These are phyloP conservation scores for Pectinophora gossypiella DNA, from an alignment of 1,140 invertebrate genomes.

Conservation along the genomic window DNA sequence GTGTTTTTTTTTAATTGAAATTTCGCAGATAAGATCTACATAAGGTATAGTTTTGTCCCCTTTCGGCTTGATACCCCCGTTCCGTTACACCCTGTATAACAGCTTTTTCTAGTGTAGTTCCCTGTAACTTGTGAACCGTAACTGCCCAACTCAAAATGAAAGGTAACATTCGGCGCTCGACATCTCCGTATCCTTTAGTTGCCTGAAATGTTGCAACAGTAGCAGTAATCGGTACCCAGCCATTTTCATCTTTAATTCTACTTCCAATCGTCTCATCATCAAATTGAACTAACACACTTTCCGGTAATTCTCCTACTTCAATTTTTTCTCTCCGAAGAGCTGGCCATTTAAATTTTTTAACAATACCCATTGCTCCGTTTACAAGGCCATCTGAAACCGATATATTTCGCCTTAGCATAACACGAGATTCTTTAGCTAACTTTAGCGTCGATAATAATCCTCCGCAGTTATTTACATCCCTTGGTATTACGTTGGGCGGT, in stretches of 20 bases:
- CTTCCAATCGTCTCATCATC: constrained; percentile 23
- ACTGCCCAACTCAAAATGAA: constrained; percentile 48
- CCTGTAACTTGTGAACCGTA: constrained; percentile 53
- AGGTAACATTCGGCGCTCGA: constrained; percentile 46
- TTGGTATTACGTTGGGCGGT: constrained; percentile 17
- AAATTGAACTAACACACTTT: constrained; percentile 22
- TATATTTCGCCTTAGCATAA: constrained; percentile 25
- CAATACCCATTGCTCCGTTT: constrained; percentile 28
- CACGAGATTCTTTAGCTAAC: constrained; percentile 15
- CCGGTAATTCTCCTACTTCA: constrained; percentile 23
- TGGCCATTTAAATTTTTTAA: constrained; percentile 26
- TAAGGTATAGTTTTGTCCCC: too few species aligned
- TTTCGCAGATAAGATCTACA: too few species aligned
- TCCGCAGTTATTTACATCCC: constrained; percentile 21
- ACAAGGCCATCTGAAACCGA: constrained; percentile 23
- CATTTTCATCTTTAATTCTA: constrained; percentile 23
- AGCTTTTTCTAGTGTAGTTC: constrained; percentile 40
- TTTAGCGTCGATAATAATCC: constrained; percentile 16
- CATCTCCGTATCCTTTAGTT: constrained; percentile 24
- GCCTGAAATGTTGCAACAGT: constrained; percentile 21
- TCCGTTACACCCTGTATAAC: too few species aligned
- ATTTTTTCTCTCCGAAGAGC: constrained; percentile 23
- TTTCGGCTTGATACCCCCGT: too few species aligned
- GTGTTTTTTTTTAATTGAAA: too few species aligned
- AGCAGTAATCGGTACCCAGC: constrained; percentile 16